Conservation (phyloP, 2,797 vertebrate genomes). For the Acridotheres tristis region DNA sequence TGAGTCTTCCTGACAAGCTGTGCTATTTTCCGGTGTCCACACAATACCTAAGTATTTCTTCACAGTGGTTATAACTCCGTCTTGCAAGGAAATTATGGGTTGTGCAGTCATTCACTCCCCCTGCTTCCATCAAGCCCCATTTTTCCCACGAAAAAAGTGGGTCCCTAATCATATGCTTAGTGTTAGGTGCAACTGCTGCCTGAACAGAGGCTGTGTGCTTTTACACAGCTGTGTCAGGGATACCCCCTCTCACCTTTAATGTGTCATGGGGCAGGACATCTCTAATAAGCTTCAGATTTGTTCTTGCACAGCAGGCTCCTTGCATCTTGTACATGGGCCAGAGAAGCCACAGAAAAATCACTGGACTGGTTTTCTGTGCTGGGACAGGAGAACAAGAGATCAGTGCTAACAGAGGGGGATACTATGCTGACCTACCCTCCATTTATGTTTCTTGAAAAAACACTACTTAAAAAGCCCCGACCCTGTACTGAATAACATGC, state of each 20-base stretch:
- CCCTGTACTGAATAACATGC: background rate
- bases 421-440: background rate
- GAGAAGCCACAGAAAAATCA: background rate
- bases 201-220: background rate
- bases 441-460: background rate
- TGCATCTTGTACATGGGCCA: accelerated
- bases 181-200: background rate
- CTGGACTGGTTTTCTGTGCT: background rate
- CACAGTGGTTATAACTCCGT: background rate
- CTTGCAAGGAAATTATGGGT: background rate
- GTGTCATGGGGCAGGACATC: background rate
- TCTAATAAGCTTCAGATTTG: background rate
- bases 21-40: background rate
- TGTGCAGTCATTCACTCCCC: background rate
- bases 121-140: background rate
- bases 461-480: background rate
- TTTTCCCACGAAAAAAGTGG: background rate
- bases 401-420: background rate
- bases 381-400: background rate
- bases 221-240: background rate
- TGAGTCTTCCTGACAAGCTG: background rate
- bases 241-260: background rate
- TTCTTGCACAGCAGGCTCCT: background rate
- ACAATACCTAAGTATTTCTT: background rate
- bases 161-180: background rate